Evolutionary conservation across 1,140 invertebrate genomes (phyloP), one percentile per base, ranked within the genome.

Genomic region (Bombus breviceps): DNA sequence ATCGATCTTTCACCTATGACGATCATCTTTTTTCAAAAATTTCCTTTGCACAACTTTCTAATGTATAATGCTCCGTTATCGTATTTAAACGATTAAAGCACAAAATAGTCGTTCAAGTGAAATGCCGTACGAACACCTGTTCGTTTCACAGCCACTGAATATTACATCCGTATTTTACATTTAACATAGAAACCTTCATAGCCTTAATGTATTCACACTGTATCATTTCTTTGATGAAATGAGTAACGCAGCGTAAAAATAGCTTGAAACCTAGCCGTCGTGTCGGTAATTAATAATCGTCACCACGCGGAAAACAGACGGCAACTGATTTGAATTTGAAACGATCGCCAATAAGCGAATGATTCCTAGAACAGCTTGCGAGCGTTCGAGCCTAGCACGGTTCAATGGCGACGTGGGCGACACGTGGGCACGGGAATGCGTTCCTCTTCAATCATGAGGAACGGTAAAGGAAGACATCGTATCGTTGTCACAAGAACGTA

Each of bases 321-420:
- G 68, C 41, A 53, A 47, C 68, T 79, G 47, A 85, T 75, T 81
- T 81, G 59, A 85, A 81, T 85, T 81, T 72, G 69, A 81, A 85
- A 81, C 77, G 69, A 64, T 32, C 25, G 77, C 43, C 76, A 66
- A 79, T 34, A 43, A 34, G 37, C 69, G 68, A 57, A 32, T 39
- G 59, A 74, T 74, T 81, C 79, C n/a, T 28, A 34, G 62, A 81
- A 85, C 78, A 37, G 53, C 37, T 32, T 47, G 59, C 43, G 47
- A 75, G n/a, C 34, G 37, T 81, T n/a, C n/a, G 3, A 72, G 41
- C 37, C 47, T 74, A 84, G 81, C 73, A 73, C 83, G 88, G 69
- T 87, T 81, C 41, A 83, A 68, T 82, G 81, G 43, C 73, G 88
- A 88, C 81, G 87, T 90, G 86, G 91, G 91, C 90, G 89, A 90